These are phyloP conservation scores for Caenorhabditis sinica DNA, from an alignment of 2,888 invertebrate species.

Conservation along the genomic window DNA sequence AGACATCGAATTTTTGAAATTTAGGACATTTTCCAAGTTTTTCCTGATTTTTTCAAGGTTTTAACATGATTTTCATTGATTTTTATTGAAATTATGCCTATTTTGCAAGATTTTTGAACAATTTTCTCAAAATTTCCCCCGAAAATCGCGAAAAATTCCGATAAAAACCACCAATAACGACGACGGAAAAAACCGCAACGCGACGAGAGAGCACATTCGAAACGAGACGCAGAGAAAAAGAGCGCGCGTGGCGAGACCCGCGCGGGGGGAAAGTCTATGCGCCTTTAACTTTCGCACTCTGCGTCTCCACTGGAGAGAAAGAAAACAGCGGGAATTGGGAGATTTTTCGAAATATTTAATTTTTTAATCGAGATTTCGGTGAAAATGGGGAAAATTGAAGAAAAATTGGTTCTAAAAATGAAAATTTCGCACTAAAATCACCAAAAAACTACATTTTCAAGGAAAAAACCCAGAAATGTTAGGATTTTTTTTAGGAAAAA, in stretches of 20 bases:
- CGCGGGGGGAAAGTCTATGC: neutral
- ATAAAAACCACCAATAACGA: neutral
- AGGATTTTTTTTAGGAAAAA: conserved; percentile 10
- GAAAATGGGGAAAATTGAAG: neutral
- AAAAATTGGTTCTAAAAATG: too few species aligned
- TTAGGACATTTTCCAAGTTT: too few species aligned
- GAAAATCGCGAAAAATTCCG: conserved; percentile 10
- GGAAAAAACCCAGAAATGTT: conserved; percentile 18
- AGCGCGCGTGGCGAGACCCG: conserved; percentile 34
- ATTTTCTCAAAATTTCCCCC: neutral
- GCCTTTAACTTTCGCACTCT: conserved; percentile 43
- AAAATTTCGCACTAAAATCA: conserved; percentile 6
- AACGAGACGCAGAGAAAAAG: conserved; percentile 21
- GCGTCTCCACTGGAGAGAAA: conserved; percentile 7
- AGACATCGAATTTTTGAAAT: neutral
- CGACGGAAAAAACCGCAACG: conserved; percentile 27
- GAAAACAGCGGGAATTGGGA: conserved; percentile 34
- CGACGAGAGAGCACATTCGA: conserved; percentile 24
- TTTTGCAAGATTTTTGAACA: too few species aligned
- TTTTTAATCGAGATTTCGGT: neutral
- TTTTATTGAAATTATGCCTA: neutral
- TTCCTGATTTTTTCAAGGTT: too few species aligned
- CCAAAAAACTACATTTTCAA: neutral
- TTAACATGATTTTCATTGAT: neutral
- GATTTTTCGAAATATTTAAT: neutral